phyloP scores from a whole-genome alignment of 2,113 vertebrate species.

The Osmerus eperlanus region DNA sequence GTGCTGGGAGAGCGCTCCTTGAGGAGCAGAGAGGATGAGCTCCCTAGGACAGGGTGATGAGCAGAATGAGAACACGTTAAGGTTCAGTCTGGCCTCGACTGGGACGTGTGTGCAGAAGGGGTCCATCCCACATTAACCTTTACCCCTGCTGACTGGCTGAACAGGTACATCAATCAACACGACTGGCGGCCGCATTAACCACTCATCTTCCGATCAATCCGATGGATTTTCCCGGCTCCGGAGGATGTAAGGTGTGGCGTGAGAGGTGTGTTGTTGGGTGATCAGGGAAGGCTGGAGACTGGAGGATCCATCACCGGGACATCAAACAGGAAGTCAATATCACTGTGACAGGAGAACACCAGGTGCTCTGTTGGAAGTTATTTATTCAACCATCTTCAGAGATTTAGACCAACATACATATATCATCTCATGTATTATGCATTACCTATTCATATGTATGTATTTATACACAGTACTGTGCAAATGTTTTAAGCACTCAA shows the following conservation, averaged over 20 bases:
- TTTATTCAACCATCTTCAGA: too few species aligned
- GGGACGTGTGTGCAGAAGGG: too few species aligned
- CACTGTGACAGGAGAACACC: too few species aligned
- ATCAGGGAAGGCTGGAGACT: slow-evolving; percentile 21
- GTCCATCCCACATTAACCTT: slow-evolving; percentile 30
- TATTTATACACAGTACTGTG: too few species aligned
- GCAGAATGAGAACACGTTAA: not conserved
- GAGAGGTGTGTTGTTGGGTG: slow-evolving; percentile 49
- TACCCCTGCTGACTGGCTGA: slow-evolving; percentile 30
- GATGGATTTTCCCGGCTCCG: slow-evolving; percentile 55
- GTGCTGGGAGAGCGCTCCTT: too few species aligned
- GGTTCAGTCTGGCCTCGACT: not conserved
- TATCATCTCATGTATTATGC: too few species aligned
- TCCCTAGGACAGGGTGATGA: not conserved
- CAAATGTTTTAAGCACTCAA: too few species aligned
- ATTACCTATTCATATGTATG: too few species aligned
- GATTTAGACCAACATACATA: too few species aligned
- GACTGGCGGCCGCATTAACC: slow-evolving; percentile 48
- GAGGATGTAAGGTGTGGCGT: slow-evolving; percentile 57
- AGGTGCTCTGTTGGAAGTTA: too few species aligned
- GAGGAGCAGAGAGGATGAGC: too few species aligned
- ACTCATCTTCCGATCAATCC: slow-evolving; percentile 51
- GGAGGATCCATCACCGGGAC: slow-evolving; percentile 21
- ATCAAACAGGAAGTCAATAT: slow-evolving; percentile 31
- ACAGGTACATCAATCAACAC: slow-evolving; percentile 61